These are phyloP conservation scores for Mystacides longicornis DNA, from an alignment of 2,888 invertebrate genomes.

Conservation along the genomic window DNA sequence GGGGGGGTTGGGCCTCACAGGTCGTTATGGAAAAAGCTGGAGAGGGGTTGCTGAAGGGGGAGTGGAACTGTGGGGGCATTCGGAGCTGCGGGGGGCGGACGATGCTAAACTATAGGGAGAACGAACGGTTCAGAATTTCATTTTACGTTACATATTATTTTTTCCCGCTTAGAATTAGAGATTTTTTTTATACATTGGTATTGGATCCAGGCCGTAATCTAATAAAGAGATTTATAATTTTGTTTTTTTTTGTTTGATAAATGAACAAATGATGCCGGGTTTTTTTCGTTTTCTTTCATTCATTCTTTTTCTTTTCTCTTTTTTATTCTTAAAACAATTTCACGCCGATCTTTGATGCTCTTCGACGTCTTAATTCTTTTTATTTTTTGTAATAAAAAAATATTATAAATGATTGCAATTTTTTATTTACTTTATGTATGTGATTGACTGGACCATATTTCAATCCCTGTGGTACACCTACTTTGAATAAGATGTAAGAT, in stretches of 20 bases:
- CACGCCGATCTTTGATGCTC: background rate
- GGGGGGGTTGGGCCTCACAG: conserved; percentile 52
- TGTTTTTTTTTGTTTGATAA: background rate
- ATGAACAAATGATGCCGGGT: no score
- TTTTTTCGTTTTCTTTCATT: no score
- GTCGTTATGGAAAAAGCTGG: conserved; percentile 54
- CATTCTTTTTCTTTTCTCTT: background rate
- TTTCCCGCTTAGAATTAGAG: background rate
- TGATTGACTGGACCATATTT: no score
- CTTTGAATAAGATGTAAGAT: no score
- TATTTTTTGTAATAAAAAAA: background rate
- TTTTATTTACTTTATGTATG: no score
- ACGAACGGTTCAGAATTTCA: no score
- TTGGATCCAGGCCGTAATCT: background rate
- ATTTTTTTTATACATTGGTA: background rate
- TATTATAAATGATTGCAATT: background rate
- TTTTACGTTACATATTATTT: background rate
- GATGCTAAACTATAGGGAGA: background rate
- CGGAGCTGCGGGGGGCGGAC: background rate
- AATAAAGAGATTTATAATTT: conserved; percentile 1
- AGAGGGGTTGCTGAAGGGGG: conserved; percentile 49
- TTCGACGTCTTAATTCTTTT: no score
- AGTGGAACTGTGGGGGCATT: conserved; percentile 24
- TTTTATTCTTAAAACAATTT: background rate
- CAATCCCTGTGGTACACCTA: no score